These are phyloP conservation scores for Psylliodes chrysocephalus DNA, from an alignment of 2,888 invertebrate genomes.

Conservation along the genomic window DNA sequence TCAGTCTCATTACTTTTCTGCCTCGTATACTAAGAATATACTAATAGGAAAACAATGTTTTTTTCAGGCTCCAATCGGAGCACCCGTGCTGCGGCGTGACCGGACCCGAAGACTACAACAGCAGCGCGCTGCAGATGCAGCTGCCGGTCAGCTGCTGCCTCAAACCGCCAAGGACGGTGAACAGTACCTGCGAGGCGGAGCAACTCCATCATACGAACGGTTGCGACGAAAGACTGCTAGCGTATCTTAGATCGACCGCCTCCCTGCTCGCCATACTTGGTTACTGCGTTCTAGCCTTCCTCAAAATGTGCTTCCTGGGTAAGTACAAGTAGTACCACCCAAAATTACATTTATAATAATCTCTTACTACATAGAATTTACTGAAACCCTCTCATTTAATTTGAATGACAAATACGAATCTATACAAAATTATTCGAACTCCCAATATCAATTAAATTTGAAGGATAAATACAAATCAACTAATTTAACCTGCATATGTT, in stretches of 20 bases:
- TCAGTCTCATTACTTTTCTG: too few relatives aligned
- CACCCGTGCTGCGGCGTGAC: constrained; percentile 82
- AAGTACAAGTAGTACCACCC: too few relatives aligned
- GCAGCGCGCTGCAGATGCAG: constrained; percentile 44
- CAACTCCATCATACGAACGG: constrained; percentile 65
- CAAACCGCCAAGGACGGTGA: constrained; percentile 50
- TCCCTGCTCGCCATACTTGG: constrained; percentile 82
- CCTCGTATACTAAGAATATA: too few relatives aligned
- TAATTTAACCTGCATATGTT: too few relatives aligned
- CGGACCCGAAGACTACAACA: constrained; percentile 65
- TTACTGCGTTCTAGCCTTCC: constrained; percentile 88
- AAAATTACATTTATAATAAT: too few relatives aligned
- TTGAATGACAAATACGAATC: too few relatives aligned
- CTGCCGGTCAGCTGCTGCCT: constrained; percentile 57
- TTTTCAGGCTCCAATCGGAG: constrained; percentile 72
- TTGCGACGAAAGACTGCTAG: constrained; percentile 78
- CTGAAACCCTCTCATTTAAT: too few relatives aligned
- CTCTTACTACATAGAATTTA: too few relatives aligned
- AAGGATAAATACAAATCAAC: too few relatives aligned
- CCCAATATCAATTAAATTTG: too few relatives aligned
- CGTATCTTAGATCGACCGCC: constrained; percentile 82
- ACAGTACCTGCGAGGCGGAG: constrained; percentile 43
- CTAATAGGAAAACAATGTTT: too few relatives aligned
- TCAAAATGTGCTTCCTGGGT: constrained; percentile 87
- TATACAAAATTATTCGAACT: too few relatives aligned